Evolutionary conservation across 2,888 invertebrate species (phyloP).

Genomic region (Fabriciana adippe): DNA sequence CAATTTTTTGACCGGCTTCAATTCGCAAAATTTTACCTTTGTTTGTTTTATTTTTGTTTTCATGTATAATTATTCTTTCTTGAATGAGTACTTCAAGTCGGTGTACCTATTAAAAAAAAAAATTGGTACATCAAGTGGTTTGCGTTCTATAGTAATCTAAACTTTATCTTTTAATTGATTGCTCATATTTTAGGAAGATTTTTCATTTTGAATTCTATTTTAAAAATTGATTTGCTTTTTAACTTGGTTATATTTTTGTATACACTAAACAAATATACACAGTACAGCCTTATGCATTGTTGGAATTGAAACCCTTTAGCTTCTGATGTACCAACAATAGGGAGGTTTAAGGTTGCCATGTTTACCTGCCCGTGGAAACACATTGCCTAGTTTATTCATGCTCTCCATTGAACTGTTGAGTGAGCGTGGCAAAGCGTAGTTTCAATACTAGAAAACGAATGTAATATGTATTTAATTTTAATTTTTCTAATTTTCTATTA

Average conservation of each 20-base stretch:
- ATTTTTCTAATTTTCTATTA: neutral
- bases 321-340: slow-evolving; percentile 13
- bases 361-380: slow-evolving; percentile 11
- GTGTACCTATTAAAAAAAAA: no score
- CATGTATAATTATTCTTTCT: no score
- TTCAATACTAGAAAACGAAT: neutral
- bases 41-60: no score
- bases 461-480: neutral
- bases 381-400: neutral
- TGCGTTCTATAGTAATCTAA: no score
- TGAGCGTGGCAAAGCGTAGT: slow-evolving; percentile 3
- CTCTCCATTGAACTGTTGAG: neutral
- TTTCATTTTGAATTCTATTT: no score
- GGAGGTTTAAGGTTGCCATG: slow-evolving; percentile 15
- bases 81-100: no score
- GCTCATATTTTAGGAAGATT: no score
- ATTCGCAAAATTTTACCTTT: no score
- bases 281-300: neutral
- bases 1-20: no score
- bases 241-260: neutral
- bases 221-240: neutral
- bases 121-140: no score
- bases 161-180: no score
- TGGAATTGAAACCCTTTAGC: neutral
- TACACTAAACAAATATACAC: neutral